Conservation (phyloP, 2,797 vertebrate species). For the Huso huso region DNA sequence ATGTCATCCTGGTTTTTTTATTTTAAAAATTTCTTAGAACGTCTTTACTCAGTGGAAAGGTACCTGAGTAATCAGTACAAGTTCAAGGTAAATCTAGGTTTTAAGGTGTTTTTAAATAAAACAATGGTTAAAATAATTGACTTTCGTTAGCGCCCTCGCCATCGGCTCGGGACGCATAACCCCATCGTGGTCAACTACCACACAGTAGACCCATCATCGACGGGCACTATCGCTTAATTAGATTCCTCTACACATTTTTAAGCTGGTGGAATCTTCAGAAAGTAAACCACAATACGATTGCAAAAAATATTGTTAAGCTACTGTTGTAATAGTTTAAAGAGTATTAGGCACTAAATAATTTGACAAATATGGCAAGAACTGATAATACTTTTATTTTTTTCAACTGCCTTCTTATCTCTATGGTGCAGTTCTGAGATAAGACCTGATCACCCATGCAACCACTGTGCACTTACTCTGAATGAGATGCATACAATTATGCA, state of each 20-base stretch:
- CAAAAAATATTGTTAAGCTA: slow-evolving; percentile 24
- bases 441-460: slow-evolving; percentile 56
- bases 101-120: no score
- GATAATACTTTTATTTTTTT: slow-evolving; percentile 48
- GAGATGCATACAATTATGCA: slow-evolving; percentile 66
- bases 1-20: no score
- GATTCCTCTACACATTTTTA: slow-evolving; percentile 8
- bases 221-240: neutral
- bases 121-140: no score
- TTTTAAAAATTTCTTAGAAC: no score
- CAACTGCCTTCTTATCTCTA: slow-evolving; percentile 47
- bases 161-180: no score
- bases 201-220: no score
- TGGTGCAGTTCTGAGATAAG: slow-evolving; percentile 54
- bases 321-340: slow-evolving; percentile 30
- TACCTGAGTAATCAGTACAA: no score
- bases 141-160: no score
- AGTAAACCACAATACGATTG: slow-evolving; percentile 18
- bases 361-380: slow-evolving; percentile 45
- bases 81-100: no score
- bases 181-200: no score
- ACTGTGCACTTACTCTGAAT: slow-evolving; percentile 50
- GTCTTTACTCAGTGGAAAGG: no score
- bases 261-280: slow-evolving; percentile 19
- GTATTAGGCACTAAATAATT: slow-evolving; percentile 46